Evolutionary conservation across 2,888 invertebrate species (phyloP).

Genomic region (Laspeyria flexula): DNA sequence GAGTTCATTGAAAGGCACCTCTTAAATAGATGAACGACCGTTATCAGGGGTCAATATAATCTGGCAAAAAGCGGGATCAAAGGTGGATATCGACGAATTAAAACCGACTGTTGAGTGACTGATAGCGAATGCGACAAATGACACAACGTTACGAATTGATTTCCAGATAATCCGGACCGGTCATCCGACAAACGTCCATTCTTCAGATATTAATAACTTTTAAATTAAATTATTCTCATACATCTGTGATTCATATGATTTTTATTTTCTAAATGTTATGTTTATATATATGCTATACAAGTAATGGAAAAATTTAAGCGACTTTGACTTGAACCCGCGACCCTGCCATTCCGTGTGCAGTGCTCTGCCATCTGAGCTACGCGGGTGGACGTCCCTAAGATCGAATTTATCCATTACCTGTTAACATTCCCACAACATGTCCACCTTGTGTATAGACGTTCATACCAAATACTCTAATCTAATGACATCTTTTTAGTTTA

Average conservation of each 20-base stretch:
- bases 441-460: no score
- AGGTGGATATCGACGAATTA: constrained; percentile 63
- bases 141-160: constrained; percentile 63
- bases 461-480: no score
- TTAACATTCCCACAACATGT: no score
- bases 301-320: no score
- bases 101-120: constrained; percentile 66
- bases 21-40: constrained; percentile 34
- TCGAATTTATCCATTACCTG: no score
- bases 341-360: no score
- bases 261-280: neutral
- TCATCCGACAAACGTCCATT: constrained; percentile 36
- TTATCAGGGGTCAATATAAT: constrained; percentile 63
- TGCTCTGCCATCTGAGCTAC: no score
- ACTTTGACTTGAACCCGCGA: no score
- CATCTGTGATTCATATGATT: neutral
- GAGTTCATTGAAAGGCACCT: neutral
- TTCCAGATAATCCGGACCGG: constrained; percentile 56
- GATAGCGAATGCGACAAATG: constrained; percentile 63
- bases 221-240: neutral
- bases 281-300: no score
- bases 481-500: no score
- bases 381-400: no score
- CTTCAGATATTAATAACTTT: constrained; percentile 17
- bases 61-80: constrained; percentile 64